Evolutionary conservation across 53 echinoderm and acorn worm genomes (phyloP), one percentile per base, ranked within the genome.

Genomic region (Holothuria scabra): DNA sequence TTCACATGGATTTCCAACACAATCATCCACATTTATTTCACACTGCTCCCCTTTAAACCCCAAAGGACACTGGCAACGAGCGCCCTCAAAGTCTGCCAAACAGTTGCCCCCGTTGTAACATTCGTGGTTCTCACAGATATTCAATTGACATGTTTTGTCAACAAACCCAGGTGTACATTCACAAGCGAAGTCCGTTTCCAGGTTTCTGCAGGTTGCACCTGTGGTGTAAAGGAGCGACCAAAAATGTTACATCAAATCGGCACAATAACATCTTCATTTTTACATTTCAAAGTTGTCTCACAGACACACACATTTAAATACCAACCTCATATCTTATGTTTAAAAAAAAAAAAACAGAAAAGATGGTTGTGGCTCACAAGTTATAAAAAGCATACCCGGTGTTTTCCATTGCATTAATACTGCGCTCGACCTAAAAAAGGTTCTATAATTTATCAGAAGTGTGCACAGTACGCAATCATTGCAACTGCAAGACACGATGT

Each of bases 61-160:
- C 33, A 34, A 83, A 30, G 94, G 91, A 61, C 99, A 99, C 12
- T 95, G 72, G 67, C 99, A 99, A 11, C 89, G 89, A 65, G 91
- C 88, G 41, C 89, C 89, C 60, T 95, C 95, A 18, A 87, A 90
- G 81, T 92, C 93, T 28, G 94, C 92, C 65, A 93, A 79, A 66
- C 99, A 99, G 56, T 90, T 99, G 6, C 94, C 99, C 1, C 99
- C 99, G 82, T 99, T 99, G 52, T 82, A 22, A 57, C 99, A 99
- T 62, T 84, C 84, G 48, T 85, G 89, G 55, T 72, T 69, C 10
- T 86, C 85, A 46, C 99, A 99, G 63, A 94, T 88, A 76, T 93
- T 85, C 76, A 82, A 79, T 46, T 85, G 70, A 82, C 99, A 99
- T 35, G 59, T 86, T 48, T 11, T 28, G 12, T 92, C 97, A 44